Percentiles rank a stretch among this genome's conserved stretches.
phyloP scores from a whole-genome alignment of 1,140 invertebrate genomes.

The Papilio polytes region DNA sequence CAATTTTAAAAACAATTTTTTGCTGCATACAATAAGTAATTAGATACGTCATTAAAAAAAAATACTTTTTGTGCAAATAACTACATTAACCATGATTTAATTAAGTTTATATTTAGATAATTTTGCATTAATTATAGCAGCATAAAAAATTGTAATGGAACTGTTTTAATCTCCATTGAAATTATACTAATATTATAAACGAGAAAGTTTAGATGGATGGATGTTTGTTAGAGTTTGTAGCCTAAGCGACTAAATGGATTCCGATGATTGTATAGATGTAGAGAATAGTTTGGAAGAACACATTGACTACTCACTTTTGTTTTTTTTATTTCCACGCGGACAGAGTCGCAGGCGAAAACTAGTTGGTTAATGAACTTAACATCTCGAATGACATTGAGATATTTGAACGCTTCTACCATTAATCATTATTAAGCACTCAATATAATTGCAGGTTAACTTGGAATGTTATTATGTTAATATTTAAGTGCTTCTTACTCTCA shows the following conservation, averaged over 20 bases:
- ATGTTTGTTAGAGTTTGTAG: too few relatives aligned
- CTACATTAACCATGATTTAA: not conserved
- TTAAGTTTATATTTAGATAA: not conserved
- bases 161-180: not conserved
- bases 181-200: not conserved
- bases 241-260: too few relatives aligned
- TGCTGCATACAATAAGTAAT: not conserved
- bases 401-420: not conserved
- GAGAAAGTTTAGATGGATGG: too few relatives aligned
- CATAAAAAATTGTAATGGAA: not conserved
- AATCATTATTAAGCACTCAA: not conserved
- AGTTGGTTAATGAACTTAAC: conserved; percentile 10
- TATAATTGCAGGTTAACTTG: not conserved
- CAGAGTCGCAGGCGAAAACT: too few relatives aligned
- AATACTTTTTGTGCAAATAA: not conserved
- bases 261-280: too few relatives aligned
- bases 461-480: not conserved
- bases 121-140: not conserved
- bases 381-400: not conserved
- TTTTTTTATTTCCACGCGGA: too few relatives aligned
- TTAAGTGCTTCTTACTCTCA: too few relatives aligned
- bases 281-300: too few relatives aligned
- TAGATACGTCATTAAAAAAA: not conserved
- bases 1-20: not conserved
- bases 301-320: too few relatives aligned